Conservation (phyloP, 2,113 vertebrate species). For the Microcebus tavaratra region DNA sequence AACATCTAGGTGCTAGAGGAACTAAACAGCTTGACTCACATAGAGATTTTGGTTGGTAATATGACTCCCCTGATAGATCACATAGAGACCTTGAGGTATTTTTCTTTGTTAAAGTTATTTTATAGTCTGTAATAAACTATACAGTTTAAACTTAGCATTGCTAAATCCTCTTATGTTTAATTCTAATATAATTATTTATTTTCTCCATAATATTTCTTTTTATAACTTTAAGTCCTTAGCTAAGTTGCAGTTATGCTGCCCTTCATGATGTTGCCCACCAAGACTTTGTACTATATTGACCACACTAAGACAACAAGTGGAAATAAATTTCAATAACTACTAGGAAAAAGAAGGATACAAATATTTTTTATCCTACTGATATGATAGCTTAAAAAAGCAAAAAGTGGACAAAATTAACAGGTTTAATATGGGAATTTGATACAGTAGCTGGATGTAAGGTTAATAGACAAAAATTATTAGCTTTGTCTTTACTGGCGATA, state of each 20-base stretch:
- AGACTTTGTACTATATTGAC: not conserved
- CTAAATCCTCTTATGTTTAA: not conserved
- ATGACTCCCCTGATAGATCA: not conserved
- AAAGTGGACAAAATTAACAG: not conserved
- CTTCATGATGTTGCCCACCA: not conserved
- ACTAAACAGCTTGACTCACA: not conserved
- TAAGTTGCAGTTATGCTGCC: not conserved
- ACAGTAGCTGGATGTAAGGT: not conserved
- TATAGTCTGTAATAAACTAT: not conserved
- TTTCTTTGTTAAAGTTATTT: not conserved
- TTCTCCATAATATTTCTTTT: not conserved
- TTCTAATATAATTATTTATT: not conserved
- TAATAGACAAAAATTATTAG: not conserved
- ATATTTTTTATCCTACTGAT: not conserved
- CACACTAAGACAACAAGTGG: not conserved
- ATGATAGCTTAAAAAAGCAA: not conserved
- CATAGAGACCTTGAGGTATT: not conserved
- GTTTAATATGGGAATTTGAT: conserved; percentile 14
- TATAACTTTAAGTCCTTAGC: not conserved
- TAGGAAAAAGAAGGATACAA: not conserved
- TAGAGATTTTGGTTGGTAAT: not conserved
- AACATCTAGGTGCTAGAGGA: not conserved
- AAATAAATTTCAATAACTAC: conserved; percentile 16
- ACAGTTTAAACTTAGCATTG: not conserved
- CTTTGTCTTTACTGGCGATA: conserved; percentile 33